A percentile compares a stretch with the other conserved stretches of the same genome.
Evolutionary conservation across 2,797 vertebrate species (phyloP).

Genomic region (Platyrinchus mystaceus): DNA sequence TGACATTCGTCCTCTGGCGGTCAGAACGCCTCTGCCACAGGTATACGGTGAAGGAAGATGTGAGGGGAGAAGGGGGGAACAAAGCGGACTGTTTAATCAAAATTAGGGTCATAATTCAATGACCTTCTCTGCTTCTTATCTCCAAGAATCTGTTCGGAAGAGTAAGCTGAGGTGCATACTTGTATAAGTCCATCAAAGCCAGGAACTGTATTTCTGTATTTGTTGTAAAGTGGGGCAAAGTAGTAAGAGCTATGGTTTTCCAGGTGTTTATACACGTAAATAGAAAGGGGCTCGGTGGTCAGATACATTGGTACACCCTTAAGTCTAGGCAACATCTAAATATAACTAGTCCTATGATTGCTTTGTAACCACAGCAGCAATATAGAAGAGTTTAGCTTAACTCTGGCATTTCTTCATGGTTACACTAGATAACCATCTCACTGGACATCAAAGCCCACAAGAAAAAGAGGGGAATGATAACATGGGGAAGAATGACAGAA

Average conservation of each 20-base stretch:
- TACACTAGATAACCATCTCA: neutral
- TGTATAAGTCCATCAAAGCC: fast-evolving
- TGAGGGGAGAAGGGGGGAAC: neutral
- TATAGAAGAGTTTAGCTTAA: fast-evolving
- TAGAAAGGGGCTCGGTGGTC: neutral
- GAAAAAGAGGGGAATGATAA: neutral
- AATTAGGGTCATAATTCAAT: neutral
- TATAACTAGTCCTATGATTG: neutral
- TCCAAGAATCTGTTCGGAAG: neutral
- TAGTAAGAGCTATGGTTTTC: neutral
- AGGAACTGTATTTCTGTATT: fast-evolving
- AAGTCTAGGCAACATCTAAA: too few relatives aligned
- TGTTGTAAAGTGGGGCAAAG: neutral
- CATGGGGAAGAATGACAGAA: neutral
- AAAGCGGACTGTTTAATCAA: neutral
- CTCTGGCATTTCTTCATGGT: neutral
- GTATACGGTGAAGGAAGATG: too few relatives aligned
- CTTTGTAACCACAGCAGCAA: neutral
- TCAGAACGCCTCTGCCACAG: neutral
- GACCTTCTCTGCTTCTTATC: neutral
- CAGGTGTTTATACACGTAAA: fast-evolving
- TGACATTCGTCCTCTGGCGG: neutral
- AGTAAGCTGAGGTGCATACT: neutral
- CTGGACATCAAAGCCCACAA: neutral
- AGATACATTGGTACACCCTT: neutral